These are phyloP conservation scores for Hirtodrosophila duncani DNA, from an alignment of 2,888 invertebrate genomes.

Conservation along the genomic window DNA sequence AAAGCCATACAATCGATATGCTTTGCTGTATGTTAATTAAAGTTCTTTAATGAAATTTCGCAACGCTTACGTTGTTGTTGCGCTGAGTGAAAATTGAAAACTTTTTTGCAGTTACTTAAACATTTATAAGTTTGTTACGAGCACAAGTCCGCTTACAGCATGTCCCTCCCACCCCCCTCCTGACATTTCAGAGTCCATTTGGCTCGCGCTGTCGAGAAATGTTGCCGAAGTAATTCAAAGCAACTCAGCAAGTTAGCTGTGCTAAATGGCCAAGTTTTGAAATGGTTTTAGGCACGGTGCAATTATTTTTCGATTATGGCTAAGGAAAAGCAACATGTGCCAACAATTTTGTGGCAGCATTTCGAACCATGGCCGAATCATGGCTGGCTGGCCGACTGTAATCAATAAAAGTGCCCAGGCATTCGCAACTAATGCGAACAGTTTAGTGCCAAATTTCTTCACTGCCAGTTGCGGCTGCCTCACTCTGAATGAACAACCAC, in stretches of 20 bases:
- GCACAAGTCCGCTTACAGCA: no score
- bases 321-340: slow-evolving; percentile 6
- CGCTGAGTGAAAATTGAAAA: slow-evolving; percentile 33
- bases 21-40: slow-evolving; percentile 23
- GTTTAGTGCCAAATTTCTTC: slow-evolving; percentile 51
- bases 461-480: slow-evolving; percentile 14
- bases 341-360: slow-evolving; percentile 3
- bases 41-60: slow-evolving; percentile 31
- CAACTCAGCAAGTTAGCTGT: not conserved
- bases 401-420: no score
- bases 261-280: slow-evolving; percentile 1
- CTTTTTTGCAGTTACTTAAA: slow-evolving; percentile 48
- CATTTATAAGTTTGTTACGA: slow-evolving; percentile 57
- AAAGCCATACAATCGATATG: not conserved
- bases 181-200: no score
- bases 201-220: not conserved
- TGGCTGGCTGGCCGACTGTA: no score
- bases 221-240: no score
- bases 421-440: slow-evolving; percentile 61
- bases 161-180: no score
- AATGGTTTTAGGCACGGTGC: no score
- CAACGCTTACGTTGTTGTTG: slow-evolving; percentile 21
- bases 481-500: no score
- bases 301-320: no score
- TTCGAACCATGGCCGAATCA: no score